Evolutionary conservation across 2,113 vertebrate species (phyloP).

Genomic region (Larimichthys polyactis): DNA sequence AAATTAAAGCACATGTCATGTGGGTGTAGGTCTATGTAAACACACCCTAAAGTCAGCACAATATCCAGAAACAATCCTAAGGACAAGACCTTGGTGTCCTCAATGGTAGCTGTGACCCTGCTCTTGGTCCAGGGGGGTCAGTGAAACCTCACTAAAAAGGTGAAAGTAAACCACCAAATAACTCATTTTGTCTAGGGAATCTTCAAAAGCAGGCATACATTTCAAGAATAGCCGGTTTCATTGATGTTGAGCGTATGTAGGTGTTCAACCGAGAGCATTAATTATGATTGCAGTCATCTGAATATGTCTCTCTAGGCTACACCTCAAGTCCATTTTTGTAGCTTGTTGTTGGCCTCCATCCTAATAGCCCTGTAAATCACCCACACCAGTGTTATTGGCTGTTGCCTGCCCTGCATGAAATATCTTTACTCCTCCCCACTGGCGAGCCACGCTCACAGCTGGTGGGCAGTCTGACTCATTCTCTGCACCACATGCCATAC

Average conservation of each 20-base stretch:
- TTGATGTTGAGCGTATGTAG: background rate
- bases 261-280: background rate
- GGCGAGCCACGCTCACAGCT: slow-evolving; percentile 73
- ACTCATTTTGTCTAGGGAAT: background rate
- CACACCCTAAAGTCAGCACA: background rate
- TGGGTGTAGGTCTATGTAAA: background rate
- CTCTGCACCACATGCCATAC: slow-evolving; percentile 75
- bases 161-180: background rate
- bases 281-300: background rate
- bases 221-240: background rate
- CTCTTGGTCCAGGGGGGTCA: background rate
- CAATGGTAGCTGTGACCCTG: background rate
- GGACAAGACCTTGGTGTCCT: background rate
- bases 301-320: background rate
- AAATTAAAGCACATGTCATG: background rate
- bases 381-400: slow-evolving; percentile 46
- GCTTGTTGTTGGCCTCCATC: slow-evolving; percentile 26
- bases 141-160: background rate
- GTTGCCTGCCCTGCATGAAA: slow-evolving; percentile 56
- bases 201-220: background rate
- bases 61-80: background rate
- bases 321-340: slow-evolving; percentile 13
- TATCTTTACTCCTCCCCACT: slow-evolving; percentile 63
- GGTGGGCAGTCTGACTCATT: slow-evolving; percentile 81
- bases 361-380: slow-evolving; percentile 59